These are phyloP conservation scores for Epistrophe grossulariae DNA, from an alignment of 2,888 invertebrate genomes.

Conservation along the genomic window DNA sequence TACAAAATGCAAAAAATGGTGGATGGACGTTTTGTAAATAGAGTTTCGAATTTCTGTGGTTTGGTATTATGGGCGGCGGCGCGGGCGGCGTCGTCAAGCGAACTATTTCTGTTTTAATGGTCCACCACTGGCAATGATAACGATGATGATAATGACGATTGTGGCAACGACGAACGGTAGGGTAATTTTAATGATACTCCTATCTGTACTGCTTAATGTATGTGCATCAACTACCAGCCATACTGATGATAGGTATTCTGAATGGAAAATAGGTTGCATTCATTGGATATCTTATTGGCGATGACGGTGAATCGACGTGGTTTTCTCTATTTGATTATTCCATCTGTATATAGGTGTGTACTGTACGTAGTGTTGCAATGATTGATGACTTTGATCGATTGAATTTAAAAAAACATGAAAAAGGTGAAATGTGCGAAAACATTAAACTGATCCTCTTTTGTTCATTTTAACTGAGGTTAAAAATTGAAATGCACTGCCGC, in stretches of 20 bases:
- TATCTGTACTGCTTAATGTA: slow-evolving; percentile 22
- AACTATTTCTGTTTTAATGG: slow-evolving; percentile 42
- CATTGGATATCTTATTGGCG: slow-evolving; percentile 25
- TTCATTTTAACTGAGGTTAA: neutral
- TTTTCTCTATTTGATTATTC: slow-evolving; percentile 42
- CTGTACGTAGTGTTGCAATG: slow-evolving; percentile 9
- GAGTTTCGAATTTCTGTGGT: slow-evolving; percentile 42
- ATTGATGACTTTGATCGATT: slow-evolving; percentile 32
- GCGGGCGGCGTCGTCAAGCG: neutral
- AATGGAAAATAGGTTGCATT: slow-evolving; percentile 34
- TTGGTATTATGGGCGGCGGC: neutral
- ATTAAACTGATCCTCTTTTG: neutral
- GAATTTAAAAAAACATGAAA: slow-evolving; percentile 22
- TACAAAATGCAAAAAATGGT: slow-evolving; percentile 13
- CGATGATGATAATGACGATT: slow-evolving; percentile 43
- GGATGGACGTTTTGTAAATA: slow-evolving; percentile 26
- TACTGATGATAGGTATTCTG: slow-evolving; percentile 27
- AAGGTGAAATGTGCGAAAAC: neutral
- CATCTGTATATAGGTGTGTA: slow-evolving; percentile 9
- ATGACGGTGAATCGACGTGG: slow-evolving; percentile 37
- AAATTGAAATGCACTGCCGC: neutral
- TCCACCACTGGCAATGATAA: slow-evolving; percentile 36
- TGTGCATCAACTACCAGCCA: slow-evolving; percentile 9
- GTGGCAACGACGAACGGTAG: slow-evolving; percentile 55
- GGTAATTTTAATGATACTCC: slow-evolving; percentile 31